A percentile compares a stretch with the other conserved stretches of the same genome.
Evolutionary conservation across 2,113 vertebrate genomes (phyloP).

Genomic region (Tamias sibiricus): DNA sequence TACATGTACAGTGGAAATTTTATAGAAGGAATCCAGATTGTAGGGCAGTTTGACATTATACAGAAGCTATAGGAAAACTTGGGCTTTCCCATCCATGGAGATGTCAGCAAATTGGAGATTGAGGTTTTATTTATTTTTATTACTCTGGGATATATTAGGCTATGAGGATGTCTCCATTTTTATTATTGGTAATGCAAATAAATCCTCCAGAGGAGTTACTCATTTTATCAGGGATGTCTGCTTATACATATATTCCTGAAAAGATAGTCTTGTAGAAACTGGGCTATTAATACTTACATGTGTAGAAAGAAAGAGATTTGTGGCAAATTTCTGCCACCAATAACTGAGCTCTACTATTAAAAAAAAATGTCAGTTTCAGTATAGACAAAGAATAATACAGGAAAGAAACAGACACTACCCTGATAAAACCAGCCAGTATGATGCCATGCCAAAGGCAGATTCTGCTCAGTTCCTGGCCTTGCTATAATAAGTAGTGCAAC

Average conservation of each 20-base stretch:
- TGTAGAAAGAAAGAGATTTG: neutral
- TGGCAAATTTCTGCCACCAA: neutral
- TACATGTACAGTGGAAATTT: neutral
- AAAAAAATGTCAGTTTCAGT: neutral
- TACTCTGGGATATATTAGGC: neutral
- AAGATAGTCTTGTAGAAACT: neutral
- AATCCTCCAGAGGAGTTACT: neutral
- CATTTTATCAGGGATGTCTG: neutral
- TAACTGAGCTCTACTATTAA: neutral
- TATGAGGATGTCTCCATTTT: neutral
- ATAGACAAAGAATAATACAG: neutral
- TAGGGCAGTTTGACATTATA: neutral
- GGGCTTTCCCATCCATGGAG: neutral
- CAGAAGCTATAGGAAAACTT: neutral
- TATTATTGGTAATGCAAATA: neutral
- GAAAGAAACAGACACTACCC: neutral
- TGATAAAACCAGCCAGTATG: neutral
- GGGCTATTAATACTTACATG: neutral
- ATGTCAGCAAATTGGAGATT: neutral
- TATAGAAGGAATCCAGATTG: neutral
- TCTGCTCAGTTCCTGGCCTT: neutral
- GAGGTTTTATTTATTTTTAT: neutral
- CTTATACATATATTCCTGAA: neutral
- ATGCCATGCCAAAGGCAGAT: neutral
- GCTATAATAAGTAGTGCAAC: neutral